These are phyloP conservation scores for Psylliodes chrysocephalus DNA, from an alignment of 2,888 invertebrate genomes.

Conservation along the genomic window DNA sequence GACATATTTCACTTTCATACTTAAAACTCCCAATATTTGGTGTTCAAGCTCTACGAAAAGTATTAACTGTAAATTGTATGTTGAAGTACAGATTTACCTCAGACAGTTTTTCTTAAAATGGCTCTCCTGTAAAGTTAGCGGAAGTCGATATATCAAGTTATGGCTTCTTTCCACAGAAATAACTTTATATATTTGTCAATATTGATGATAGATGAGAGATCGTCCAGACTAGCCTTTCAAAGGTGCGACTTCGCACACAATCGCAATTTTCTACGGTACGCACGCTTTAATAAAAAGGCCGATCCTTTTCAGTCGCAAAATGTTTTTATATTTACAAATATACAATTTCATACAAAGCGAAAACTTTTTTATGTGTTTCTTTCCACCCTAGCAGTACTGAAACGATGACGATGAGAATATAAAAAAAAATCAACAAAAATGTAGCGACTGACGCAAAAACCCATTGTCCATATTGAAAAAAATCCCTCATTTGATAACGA, in stretches of 20 bases:
- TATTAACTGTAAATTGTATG: too few species aligned
- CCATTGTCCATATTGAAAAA: not conserved
- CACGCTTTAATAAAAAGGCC: not conserved
- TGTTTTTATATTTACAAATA: constrained; percentile 16
- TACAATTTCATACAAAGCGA: constrained; percentile 7
- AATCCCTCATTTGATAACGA: constrained; percentile 17
- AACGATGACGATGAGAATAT: not conserved
- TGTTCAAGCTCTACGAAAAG: too few species aligned
- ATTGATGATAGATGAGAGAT: constrained; percentile 24
- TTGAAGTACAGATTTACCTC: too few species aligned
- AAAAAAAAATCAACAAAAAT: constrained; percentile 6
- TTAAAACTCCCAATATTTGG: too few species aligned
- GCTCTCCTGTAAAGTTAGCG: too few species aligned
- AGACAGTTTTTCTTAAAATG: too few species aligned
- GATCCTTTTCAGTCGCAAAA: not conserved
- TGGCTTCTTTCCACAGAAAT: too few species aligned
- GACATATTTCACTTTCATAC: too few species aligned
- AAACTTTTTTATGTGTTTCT: constrained; percentile 10
- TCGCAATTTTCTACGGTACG: not conserved
- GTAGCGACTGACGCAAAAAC: constrained; percentile 2
- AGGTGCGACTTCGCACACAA: not conserved
- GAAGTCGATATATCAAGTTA: too few species aligned
- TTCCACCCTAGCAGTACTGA: constrained; percentile 2
- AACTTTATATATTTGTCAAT: constrained; percentile 33
- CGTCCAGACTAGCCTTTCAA: not conserved